Percentiles rank a stretch among this genome's conserved stretches.
Evolutionary conservation across 2,888 invertebrate species (phyloP).

Genomic region (Agonopterix alstromeriana): DNA sequence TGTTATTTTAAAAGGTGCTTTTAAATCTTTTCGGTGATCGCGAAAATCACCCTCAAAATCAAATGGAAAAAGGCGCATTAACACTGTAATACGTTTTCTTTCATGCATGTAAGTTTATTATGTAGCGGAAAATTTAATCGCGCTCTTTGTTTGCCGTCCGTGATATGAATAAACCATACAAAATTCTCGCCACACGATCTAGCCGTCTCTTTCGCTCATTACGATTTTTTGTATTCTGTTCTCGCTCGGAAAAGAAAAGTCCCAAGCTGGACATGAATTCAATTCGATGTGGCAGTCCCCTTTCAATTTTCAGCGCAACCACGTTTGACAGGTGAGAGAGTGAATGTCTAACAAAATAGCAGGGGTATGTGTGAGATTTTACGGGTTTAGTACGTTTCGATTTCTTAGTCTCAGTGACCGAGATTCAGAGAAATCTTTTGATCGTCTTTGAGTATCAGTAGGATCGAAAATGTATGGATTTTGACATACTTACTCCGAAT

Average conservation of each 20-base stretch:
- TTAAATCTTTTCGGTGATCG: background rate
- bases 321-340: slow-evolving; percentile 33
- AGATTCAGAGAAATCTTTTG: too few relatives aligned
- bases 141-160: slow-evolving; percentile 54
- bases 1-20: background rate
- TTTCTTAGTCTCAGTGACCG: too few relatives aligned
- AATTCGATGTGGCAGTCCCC: slow-evolving; percentile 39
- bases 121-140: slow-evolving; percentile 70
- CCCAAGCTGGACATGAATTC: slow-evolving; percentile 36
- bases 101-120: slow-evolving; percentile 50
- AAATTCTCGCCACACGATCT: slow-evolving; percentile 21
- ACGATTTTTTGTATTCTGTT: slow-evolving; percentile 24
- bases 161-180: slow-evolving; percentile 62
- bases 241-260: slow-evolving; percentile 31
- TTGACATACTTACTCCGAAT: too few relatives aligned
- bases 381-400: too few relatives aligned
- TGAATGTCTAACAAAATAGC: background rate
- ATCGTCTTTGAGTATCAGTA: too few relatives aligned
- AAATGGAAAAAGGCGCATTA: slow-evolving; percentile 11
- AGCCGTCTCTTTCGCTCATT: slow-evolving; percentile 28
- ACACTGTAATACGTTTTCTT: slow-evolving; percentile 31
- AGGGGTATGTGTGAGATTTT: too few relatives aligned
- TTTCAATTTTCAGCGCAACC: slow-evolving; percentile 41
- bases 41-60: background rate
- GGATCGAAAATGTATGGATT: too few relatives aligned